Evolutionary conservation across 2,888 invertebrate species (phyloP).

Genomic region (Zele albiditarsus): DNA sequence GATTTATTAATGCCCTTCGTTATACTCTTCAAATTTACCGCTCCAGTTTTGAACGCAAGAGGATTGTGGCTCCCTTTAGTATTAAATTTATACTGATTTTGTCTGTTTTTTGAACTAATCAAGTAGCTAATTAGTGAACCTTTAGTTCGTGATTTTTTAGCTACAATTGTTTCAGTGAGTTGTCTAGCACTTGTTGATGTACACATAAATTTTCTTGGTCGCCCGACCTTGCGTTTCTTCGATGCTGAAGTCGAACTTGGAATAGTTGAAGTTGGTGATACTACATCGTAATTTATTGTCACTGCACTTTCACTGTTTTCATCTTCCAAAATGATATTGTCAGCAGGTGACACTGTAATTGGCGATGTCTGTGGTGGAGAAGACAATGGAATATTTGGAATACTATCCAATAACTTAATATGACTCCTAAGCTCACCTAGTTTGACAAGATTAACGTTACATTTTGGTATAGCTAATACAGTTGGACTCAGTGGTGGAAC

Average conservation of each 20-base stretch:
- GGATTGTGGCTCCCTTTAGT: constrained; percentile 61
- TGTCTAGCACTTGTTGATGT: constrained; percentile 75
- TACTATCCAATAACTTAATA: constrained; percentile 67
- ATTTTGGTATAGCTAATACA: constrained; percentile 61
- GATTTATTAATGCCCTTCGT: constrained; percentile 50
- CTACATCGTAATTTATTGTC: constrained; percentile 60
- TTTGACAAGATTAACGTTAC: constrained; percentile 68
- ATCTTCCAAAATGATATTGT: constrained; percentile 55
- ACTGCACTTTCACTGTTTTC: constrained; percentile 59
- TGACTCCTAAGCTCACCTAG: constrained; percentile 66
- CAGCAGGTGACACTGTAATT: constrained; percentile 55
- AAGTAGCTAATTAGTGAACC: constrained; percentile 80
- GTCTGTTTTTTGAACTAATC: constrained; percentile 79
- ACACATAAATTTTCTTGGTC: constrained; percentile 83
- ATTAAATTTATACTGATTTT: constrained; percentile 70
- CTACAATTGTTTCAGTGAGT: constrained; percentile 85
- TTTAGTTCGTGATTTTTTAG: constrained; percentile 85
- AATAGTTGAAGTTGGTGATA: constrained; percentile 60
- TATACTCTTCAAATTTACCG: constrained; percentile 56
- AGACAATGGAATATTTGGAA: constrained; percentile 65
- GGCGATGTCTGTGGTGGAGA: constrained; percentile 61
- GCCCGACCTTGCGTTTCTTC: constrained; percentile 87
- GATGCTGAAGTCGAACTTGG: constrained; percentile 71
- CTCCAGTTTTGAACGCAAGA: constrained; percentile 61
- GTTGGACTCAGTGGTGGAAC: constrained; percentile 52